phyloP scores from a whole-genome alignment of 37 sponge, comb jelly and placozoan species.

The Theonella swinhoei region DNA sequence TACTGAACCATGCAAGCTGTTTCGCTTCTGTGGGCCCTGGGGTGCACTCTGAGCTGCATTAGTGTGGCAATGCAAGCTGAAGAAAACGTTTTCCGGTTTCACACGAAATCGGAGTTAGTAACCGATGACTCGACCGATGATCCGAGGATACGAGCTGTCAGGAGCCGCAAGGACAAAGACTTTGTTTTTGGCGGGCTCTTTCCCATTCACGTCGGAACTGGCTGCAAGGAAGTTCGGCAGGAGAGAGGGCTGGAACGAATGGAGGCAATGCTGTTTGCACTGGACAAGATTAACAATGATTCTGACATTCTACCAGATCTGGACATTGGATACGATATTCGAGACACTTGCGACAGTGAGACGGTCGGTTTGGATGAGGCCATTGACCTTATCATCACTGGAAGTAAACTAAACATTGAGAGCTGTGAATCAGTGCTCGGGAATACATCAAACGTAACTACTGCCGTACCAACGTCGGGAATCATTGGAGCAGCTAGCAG shows the following conservation, averaged over 20 bases:
- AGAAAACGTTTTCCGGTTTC: too few relatives aligned
- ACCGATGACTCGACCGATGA: slow-evolving; percentile 33
- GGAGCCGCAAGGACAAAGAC: slow-evolving; percentile 35
- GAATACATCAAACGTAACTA: neutral
- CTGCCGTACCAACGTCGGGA: slow-evolving; percentile 15
- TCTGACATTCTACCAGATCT: slow-evolving; percentile 42
- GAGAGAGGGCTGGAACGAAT: slow-evolving; percentile 2
- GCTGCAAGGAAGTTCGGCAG: neutral
- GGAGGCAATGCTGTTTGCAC: slow-evolving; percentile 78
- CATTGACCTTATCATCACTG: slow-evolving; percentile 34
- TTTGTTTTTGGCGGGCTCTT: slow-evolving; percentile 76
- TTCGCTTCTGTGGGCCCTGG: too few relatives aligned
- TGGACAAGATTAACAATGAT: slow-evolving; percentile 64
- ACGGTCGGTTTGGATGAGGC: slow-evolving; percentile 60
- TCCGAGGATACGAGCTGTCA: slow-evolving; percentile 30
- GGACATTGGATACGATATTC: slow-evolving; percentile 69
- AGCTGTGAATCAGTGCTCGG: neutral
- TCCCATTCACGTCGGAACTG: slow-evolving; percentile 37
- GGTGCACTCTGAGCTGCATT: too few relatives aligned
- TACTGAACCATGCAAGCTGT: too few relatives aligned
- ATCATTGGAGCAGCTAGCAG: slow-evolving; percentile 73
- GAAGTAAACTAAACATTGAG: slow-evolving; percentile 24
- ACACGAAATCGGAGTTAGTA: too few relatives aligned
- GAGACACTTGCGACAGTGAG: slow-evolving; percentile 70
- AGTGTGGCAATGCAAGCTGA: too few relatives aligned